Percentiles rank a stretch among this genome's conserved stretches.
These are phyloP conservation scores for Phyllotreta striolata DNA, from an alignment of 2,888 invertebrate genomes.

Conservation along the genomic window DNA sequence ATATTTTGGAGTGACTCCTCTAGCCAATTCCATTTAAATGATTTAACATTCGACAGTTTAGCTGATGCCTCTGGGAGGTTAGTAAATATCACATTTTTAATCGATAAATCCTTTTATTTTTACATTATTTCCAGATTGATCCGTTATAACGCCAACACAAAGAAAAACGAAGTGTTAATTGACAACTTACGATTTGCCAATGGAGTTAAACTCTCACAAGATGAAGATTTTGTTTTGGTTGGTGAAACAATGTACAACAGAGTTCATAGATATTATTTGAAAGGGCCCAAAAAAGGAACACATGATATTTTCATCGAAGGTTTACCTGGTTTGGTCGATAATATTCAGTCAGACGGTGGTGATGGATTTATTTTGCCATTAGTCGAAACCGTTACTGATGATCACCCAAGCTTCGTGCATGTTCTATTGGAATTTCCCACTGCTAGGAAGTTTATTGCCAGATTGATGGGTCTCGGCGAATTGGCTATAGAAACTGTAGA, in stretches of 20 bases:
- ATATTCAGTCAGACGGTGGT: slow-evolving; percentile 62
- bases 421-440: slow-evolving; percentile 70
- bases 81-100: slow-evolving; percentile 24
- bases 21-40: slow-evolving; percentile 74
- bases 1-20: slow-evolving; percentile 91
- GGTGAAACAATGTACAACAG: slow-evolving; percentile 74
- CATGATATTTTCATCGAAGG: slow-evolving; percentile 83
- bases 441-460: slow-evolving; percentile 70
- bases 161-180: slow-evolving; percentile 77
- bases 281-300: slow-evolving; percentile 78
- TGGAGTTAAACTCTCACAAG: slow-evolving; percentile 82
- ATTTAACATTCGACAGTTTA: slow-evolving; percentile 72
- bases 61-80: slow-evolving; percentile 88
- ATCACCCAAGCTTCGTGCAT: slow-evolving; percentile 66
- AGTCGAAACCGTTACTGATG: slow-evolving; percentile 64
- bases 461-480: slow-evolving; percentile 69
- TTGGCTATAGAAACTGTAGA: slow-evolving; percentile 71
- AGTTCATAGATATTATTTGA: slow-evolving; percentile 79
- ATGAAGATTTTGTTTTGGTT: slow-evolving; percentile 83
- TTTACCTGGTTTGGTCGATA: slow-evolving; percentile 78
- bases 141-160: slow-evolving; percentile 79
- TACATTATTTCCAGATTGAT: slow-evolving; percentile 71
- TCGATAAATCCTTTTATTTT: slow-evolving; percentile 16
- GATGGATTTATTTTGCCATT: slow-evolving; percentile 75
- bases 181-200: slow-evolving; percentile 86